Conservation (phyloP, 1,140 invertebrate genomes). For the Apis dorsata region DNA sequence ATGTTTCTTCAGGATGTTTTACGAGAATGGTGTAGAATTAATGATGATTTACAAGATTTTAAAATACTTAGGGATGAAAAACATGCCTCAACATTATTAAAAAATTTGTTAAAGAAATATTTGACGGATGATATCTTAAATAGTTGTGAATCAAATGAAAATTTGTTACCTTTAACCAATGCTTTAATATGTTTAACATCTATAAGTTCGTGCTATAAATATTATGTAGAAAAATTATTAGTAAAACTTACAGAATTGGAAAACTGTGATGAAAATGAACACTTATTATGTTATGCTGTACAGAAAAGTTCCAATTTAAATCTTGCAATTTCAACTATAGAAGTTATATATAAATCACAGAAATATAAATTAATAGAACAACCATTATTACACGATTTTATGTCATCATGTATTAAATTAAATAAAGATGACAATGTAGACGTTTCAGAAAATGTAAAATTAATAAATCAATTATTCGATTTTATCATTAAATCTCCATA, state of each 20-base stretch:
- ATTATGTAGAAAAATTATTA: conserved; percentile 56
- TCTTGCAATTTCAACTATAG: conserved; percentile 58
- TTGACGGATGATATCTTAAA: conserved; percentile 58
- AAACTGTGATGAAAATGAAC: conserved; percentile 54
- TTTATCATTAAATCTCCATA: conserved; percentile 53
- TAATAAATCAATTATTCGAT: conserved; percentile 58
- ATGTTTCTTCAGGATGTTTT: conserved; percentile 58
- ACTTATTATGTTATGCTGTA: conserved; percentile 59
- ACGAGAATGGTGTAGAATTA: conserved; percentile 55
- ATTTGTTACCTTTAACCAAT: conserved; percentile 58
- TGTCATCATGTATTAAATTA: conserved; percentile 30
- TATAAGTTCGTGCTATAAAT: conserved; percentile 42
- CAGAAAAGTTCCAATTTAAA: conserved; percentile 48
- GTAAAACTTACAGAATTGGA: conserved; percentile 58
- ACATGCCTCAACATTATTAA: conserved; percentile 48
- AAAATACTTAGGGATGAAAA: conserved; percentile 52
- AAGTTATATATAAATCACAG: conserved; percentile 67
- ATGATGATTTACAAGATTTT: conserved; percentile 49
- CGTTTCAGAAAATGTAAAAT: conserved; percentile 24
- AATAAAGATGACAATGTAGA: conserved; percentile 30
- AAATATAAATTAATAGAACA: conserved; percentile 68
- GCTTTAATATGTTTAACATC: conserved; percentile 53
- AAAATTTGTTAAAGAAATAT: conserved; percentile 66
- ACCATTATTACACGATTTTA: conserved; percentile 68
- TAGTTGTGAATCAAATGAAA: conserved; percentile 33